Conservation (phyloP, 2,113 vertebrate species). For the Neotragus moschatus region DNA sequence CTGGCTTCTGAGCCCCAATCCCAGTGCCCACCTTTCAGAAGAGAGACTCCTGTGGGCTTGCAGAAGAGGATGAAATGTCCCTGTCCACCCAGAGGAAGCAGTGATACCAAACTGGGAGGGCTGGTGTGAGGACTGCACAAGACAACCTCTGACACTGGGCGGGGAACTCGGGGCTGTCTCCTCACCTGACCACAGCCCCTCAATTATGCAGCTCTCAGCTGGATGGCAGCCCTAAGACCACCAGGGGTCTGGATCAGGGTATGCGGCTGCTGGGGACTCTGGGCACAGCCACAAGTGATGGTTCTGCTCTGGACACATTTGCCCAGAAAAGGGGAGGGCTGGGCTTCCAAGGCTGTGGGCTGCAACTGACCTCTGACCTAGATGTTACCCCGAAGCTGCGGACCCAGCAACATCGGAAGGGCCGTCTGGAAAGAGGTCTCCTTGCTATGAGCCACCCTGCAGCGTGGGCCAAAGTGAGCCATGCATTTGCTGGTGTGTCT, state of each 20-base stretch:
- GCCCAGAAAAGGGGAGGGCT: not conserved
- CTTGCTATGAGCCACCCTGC: not conserved
- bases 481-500: rapidly evolving
- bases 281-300: not conserved
- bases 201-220: not conserved
- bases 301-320: not conserved
- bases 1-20: not conserved
- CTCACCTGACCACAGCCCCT: not conserved
- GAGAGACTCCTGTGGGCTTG: not conserved
- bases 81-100: not conserved
- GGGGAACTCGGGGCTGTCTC: not conserved
- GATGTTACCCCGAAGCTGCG: not conserved
- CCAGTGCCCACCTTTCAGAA: not conserved
- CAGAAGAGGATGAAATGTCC: not conserved
- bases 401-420: not conserved
- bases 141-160: not conserved
- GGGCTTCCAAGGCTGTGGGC: not conserved
- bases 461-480: not conserved
- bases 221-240: too few relatives aligned
- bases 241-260: not conserved
- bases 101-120: not conserved
- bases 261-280: not conserved
- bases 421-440: not conserved
- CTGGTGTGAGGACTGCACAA: rapidly evolving
- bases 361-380: not conserved